Evolutionary conservation across 2,888 invertebrate species (phyloP).

Genomic region (Hydropsyche betteni): DNA sequence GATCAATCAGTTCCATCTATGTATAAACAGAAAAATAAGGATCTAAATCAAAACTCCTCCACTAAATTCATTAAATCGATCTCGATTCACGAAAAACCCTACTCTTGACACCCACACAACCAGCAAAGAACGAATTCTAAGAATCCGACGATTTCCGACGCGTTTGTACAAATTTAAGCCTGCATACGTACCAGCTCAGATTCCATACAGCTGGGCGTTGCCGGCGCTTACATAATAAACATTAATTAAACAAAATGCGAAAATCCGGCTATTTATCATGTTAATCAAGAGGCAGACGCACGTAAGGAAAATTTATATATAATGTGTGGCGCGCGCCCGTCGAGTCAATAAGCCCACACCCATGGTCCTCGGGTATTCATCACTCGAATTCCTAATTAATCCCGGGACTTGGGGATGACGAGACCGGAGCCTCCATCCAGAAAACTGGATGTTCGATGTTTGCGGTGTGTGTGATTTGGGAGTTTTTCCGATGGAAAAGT

Average conservation of each 20-base stretch:
- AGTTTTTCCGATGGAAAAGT: no score
- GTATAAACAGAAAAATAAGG: no score
- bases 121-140: no score
- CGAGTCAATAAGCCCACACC: constrained; percentile 21
- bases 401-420: neutral
- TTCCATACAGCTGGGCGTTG: neutral
- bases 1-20: no score
- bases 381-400: constrained; percentile 27
- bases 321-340: constrained; percentile 5
- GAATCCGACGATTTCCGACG: no score
- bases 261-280: constrained; percentile 28
- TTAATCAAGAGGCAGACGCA: constrained; percentile 23
- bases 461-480: no score
- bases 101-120: no score
- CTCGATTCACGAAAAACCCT: no score
- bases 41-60: no score
- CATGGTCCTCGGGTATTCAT: constrained; percentile 15
- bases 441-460: neutral
- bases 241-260: constrained; percentile 31
- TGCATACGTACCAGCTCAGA: neutral
- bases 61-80: no score
- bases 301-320: constrained; percentile 32
- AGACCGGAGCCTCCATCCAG: neutral
- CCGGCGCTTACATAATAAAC: constrained; percentile 13
- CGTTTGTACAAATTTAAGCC: neutral